Conservation (phyloP, 2,797 vertebrate species). For the Myotis myotis region DNA sequence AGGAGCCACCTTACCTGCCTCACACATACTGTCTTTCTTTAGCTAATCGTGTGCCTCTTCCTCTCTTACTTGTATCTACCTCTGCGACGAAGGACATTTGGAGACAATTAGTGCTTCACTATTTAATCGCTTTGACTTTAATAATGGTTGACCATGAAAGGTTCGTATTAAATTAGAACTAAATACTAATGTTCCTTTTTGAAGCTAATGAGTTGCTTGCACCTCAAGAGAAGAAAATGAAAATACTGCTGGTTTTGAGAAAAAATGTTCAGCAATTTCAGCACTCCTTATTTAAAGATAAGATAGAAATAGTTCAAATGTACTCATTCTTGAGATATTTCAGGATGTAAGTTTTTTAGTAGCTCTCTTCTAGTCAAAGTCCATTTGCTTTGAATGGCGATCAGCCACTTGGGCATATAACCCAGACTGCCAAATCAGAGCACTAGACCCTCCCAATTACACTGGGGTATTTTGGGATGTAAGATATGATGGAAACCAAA, state of each 20-base stretch:
- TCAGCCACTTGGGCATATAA: background rate
- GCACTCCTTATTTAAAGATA: slow-evolving; percentile 40
- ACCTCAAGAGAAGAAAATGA: background rate
- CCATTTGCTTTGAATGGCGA: background rate
- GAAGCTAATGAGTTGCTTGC: slow-evolving; percentile 50
- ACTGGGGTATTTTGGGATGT: background rate
- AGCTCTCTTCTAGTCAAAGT: background rate
- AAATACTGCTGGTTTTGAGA: background rate
- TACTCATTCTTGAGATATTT: slow-evolving; percentile 16
- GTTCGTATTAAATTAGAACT: slow-evolving; percentile 53
- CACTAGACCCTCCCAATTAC: background rate
- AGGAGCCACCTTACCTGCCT: background rate
- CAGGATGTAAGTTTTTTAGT: background rate
- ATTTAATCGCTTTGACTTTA: slow-evolving; percentile 32
- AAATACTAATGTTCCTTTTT: slow-evolving; percentile 44
- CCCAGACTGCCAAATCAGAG: background rate
- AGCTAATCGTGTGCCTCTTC: background rate
- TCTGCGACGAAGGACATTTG: background rate
- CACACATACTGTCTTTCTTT: background rate
- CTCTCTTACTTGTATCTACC: background rate
- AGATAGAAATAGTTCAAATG: slow-evolving; percentile 8
- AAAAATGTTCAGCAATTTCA: background rate
- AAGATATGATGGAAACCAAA: background rate
- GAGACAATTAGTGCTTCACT: background rate
- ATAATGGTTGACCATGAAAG: slow-evolving; percentile 31